Evolutionary conservation across 1,140 invertebrate species (phyloP), one percentile per base, ranked within the genome.

Genomic region (Amyelois transitella): DNA sequence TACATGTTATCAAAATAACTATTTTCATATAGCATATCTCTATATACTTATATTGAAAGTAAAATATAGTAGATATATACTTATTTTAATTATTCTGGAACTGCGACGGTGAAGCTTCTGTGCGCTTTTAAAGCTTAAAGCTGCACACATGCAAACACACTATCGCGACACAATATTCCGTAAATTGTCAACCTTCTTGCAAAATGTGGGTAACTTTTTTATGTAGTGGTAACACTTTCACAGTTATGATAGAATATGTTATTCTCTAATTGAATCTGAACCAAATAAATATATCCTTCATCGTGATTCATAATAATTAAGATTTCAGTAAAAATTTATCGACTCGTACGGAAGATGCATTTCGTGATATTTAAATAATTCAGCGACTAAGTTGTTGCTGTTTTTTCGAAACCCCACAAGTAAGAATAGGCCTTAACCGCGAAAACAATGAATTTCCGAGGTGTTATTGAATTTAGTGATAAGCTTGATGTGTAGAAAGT

Each of bases 91-190:
- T 48, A 43, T 25, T 50, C 28, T 45, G 28, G n/a, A 14, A 25
- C 55, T 57, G 52, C 68, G 71, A 74, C 56, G 60, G 63, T 62
- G 64, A 18, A 44, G 71, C 71, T 71, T 68, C 65, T 66, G 52
- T 74, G 65, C 24, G 68, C 71, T 74, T 74, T 71, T 55, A 25
- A 24, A 18, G 7, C 43, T 51, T 22, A 66, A 74, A 70, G 65
- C 61, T 63, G 58, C 17, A 61, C 60, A 59, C 65, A 74, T 74
- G 68, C 71, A 55, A 63, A 59, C 51, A 49, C 43, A 18, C 21
- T 51, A 63, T 68, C 66, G 66, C 28, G 51, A 47, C 24, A 19
- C 6, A 47, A 53, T n/a, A n/a, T n/a, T n/a, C n/a, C n/a, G n/a
- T n/a, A n/a, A n/a, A n/a, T n/a, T n/a, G n/a, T n/a, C n/a, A n/a